Base-by-base conservation (phyloP, 2,113 vertebrate species). In the Psittacara wagleri region DNA sequence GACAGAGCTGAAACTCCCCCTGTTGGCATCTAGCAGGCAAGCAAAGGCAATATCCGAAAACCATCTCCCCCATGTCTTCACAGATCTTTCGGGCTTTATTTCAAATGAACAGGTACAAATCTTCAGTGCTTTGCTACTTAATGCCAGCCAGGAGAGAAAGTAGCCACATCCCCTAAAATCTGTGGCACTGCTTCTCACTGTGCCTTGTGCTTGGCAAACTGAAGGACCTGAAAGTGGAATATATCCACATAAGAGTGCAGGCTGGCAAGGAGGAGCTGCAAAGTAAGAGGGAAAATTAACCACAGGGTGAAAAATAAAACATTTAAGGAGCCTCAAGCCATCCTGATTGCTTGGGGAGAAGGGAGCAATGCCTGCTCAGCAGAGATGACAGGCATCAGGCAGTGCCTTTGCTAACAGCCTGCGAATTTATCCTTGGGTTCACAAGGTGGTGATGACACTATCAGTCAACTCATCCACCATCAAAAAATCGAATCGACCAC, bases 1-100 rank as follows among this genome's bases (percentile, higher is more conserved):
- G 91, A 87, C 92, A 94, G 95, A 95, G 78, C 94, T 97, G 94
- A 97, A 97, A 97, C 97, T 97, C 96, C 97, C 95, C 95, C 95
- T 97, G 95, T 97, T 96, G 94, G 95, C 84, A 87, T 31, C 48
- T 54, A 46, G 9, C 25, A n/a, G 49, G 48, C 66, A 76, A 80
- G 78, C 86, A 72, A 75, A 39, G 41, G 55, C 63, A 49, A 22
- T 37, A 78, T 55, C 39, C 41, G 46, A 69, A 94, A 93, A 74
- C 15, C 28, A 44, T 23, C 25, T 57, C 69, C 19, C 27, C 78
- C 33, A 10, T 3, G 18, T 24, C 67, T 73, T 83, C 39, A 39
- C 25, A 74, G 70, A 79, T 43, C 28, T 51, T 54, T 69, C 10
- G 57, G 70, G 41, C 37, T 82, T 83, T 52, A 57, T 62, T 70